Evolutionary conservation across 2,113 vertebrate species (phyloP).

Genomic region (Peromyscus californicus): DNA sequence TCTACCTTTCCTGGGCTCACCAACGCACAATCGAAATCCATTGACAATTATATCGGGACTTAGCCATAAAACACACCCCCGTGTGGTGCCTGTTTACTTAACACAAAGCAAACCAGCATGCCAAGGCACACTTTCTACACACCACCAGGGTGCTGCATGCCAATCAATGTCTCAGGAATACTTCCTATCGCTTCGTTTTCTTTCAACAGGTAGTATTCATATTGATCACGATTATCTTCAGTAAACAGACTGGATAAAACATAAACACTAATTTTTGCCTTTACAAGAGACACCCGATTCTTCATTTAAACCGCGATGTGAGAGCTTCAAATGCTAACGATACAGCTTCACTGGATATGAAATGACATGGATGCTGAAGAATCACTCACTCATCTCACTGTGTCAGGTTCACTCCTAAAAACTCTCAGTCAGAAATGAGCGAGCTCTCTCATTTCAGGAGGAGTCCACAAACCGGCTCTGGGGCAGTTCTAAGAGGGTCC

Average conservation of each 20-base stretch:
- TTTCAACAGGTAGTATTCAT: background rate
- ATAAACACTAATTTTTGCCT: conserved; percentile 6
- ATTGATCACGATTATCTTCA: background rate
- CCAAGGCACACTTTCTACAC: background rate
- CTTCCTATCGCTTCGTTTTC: background rate
- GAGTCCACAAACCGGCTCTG: background rate
- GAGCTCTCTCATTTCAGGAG: background rate
- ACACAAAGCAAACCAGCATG: background rate
- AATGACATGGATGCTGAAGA: background rate
- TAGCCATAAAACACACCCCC: background rate
- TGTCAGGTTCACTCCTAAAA: background rate
- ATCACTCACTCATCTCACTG: background rate
- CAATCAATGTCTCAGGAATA: background rate
- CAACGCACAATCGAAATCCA: background rate
- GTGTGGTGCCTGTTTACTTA: background rate
- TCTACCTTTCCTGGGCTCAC: conserved; percentile 18
- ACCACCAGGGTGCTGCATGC: background rate
- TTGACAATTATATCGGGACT: conserved; percentile 27
- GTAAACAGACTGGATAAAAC: background rate
- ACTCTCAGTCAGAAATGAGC: background rate
- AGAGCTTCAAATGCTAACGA: background rate
- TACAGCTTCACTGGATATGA: background rate
- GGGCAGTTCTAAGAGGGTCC: background rate
- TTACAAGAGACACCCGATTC: background rate
- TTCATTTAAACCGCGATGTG: background rate